Evolutionary conservation across 2,888 invertebrate genomes (phyloP).

Genomic region (Ariolimax columbianus): DNA sequence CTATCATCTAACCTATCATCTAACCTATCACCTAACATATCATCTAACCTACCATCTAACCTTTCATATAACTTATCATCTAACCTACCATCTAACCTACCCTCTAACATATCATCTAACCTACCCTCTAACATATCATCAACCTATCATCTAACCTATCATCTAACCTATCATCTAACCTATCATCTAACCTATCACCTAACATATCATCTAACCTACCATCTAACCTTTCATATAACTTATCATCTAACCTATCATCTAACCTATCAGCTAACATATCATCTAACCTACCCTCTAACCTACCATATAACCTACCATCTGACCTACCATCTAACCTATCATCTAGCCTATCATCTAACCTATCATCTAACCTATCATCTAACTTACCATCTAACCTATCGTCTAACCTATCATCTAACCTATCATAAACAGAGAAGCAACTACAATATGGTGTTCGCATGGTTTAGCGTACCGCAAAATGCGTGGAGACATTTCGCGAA

Average conservation of each 20-base stretch:
- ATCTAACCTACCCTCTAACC: not conserved
- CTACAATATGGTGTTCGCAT: no score
- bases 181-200: not conserved
- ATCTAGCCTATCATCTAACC: no score
- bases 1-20: not conserved
- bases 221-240: not conserved
- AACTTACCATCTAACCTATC: no score
- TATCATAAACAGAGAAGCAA: no score
- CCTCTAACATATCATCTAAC: not conserved
- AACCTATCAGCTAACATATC: not conserved
- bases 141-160: not conserved
- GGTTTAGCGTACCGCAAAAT: no score
- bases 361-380: no score
- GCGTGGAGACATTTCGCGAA: no score
- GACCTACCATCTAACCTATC: no score
- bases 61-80: not conserved
- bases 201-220: not conserved
- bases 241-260: not conserved
- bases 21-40: not conserved
- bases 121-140: not conserved
- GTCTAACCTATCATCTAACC: no score
- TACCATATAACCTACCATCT: no score
- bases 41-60: not conserved
- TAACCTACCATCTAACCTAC: not conserved
- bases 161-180: not conserved